phyloP scores from a whole-genome alignment of 2,888 invertebrate genomes.

The Siphlonurus alternatus region DNA sequence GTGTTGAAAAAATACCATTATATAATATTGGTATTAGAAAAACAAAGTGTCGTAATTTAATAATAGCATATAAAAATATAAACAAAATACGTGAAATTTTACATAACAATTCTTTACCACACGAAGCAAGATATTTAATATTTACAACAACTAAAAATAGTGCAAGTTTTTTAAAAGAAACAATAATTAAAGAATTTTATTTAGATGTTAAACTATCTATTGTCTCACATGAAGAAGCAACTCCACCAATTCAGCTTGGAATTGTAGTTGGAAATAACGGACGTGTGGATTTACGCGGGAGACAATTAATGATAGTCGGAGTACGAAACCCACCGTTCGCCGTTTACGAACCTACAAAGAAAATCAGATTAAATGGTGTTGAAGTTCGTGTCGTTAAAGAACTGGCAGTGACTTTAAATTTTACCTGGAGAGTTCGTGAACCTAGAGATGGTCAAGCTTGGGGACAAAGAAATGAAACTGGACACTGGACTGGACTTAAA shows the following conservation, averaged over 20 bases:
- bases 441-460: background rate
- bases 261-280: slow-evolving; percentile 1
- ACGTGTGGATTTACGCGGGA: background rate
- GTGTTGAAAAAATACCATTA: background rate
- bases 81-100: background rate
- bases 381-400: background rate
- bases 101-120: background rate
- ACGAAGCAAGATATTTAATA: background rate
- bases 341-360: background rate
- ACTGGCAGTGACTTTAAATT: background rate
- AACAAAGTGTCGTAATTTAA: background rate
- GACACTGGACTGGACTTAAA: slow-evolving; percentile 1
- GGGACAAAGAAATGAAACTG: background rate
- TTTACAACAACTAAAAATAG: background rate
- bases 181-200: background rate
- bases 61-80: background rate
- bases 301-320: background rate
- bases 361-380: background rate
- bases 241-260: background rate
- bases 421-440: background rate
- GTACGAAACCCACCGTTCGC: background rate
- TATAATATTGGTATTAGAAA: background rate
- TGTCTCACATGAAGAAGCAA: background rate
- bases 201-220: background rate
- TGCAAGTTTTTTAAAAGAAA: background rate